Percentiles rank a stretch among this genome's conserved stretches.
These are phyloP conservation scores for Zaprionus africanus DNA, from an alignment of 1,140 invertebrate species.

Conservation along the genomic window DNA sequence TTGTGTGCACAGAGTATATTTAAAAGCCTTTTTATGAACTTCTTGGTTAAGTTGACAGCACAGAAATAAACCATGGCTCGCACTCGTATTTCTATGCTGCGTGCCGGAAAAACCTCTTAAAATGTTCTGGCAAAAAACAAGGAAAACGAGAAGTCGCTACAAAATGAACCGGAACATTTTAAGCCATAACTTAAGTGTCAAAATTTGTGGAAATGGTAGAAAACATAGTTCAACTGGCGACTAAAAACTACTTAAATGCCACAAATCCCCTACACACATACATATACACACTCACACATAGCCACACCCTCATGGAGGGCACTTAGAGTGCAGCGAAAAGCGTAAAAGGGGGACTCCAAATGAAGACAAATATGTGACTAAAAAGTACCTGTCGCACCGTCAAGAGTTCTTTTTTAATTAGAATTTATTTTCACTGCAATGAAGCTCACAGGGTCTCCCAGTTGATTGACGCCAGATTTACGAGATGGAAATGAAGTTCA, in stretches of 20 bases:
- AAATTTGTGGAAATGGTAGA: conserved; percentile 44
- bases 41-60: conserved; percentile 9
- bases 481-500: conserved; percentile 57
- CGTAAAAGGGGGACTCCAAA: conserved; percentile 35
- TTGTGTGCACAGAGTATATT: background rate
- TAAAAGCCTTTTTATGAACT: conserved; percentile 27
- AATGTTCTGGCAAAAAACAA: background rate
- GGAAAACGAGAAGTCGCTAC: conserved; percentile 32
- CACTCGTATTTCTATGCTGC: conserved; percentile 25
- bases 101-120: conserved; percentile 37
- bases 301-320: background rate
- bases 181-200: conserved; percentile 78
- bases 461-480: conserved; percentile 59
- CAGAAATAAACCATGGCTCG: conserved; percentile 17
- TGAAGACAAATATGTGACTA: conserved; percentile 68
- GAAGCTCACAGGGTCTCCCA: conserved; percentile 44
- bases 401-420: conserved; percentile 51
- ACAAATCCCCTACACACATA: conserved; percentile 42
- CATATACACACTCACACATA: background rate
- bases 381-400: conserved; percentile 65
- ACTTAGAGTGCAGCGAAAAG: conserved; percentile 31
- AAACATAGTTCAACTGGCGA: conserved; percentile 34
- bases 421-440: conserved; percentile 58
- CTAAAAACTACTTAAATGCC: conserved; percentile 78
- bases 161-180: conserved; percentile 67